Base-by-base conservation (phyloP, 2,113 vertebrate genomes). In the Prietella phreatophila region DNA sequence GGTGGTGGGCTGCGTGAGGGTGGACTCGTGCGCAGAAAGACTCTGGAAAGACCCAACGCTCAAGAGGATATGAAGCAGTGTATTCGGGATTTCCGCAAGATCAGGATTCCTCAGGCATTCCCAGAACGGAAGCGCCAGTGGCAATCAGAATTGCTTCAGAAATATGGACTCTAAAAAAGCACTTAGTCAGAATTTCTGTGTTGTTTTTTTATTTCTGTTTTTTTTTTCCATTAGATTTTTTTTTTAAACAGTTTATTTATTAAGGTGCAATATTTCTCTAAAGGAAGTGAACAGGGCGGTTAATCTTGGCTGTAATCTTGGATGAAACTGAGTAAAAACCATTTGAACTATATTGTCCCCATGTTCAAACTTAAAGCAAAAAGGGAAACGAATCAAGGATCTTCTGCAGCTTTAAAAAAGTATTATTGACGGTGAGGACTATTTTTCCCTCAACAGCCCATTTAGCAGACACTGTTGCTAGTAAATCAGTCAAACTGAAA, bases 51-150 rank as follows among this genome's bases (percentile, higher is more conserved):
- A 93, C 93, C 96, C 82, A 97, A 95, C 13, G 92, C 93, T 6
- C 96, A 97, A 92, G 97, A 97, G 91, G 96, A 97, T 93, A 97
- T 97, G 97, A 96, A 97, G 93, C 96, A 97, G 91, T 97, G 97
- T 78, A 97, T 97, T 87, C 95, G 95, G 93, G 97, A 97, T 95
- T 97, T 97, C 92, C 95, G 96, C 93, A 96, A 96, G 90, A 97
- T 97, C 92, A 96, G 96, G 87, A 97, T 97, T 92, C 97, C 97
- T 33, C 96, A 95, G 92, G 96, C 95, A 86, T 97, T 97, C 82
- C 96, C 97, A 10, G 96, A 97, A 90, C 95, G 96, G 85, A 97
- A 97, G 90, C 95, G 96, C 73, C 96, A 96, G 55, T 97, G 97
- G 97, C 97, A 97, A 79, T 96, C 96, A 65, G 97, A 97, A 96